Conservation (phyloP, 2,113 vertebrate genomes). For the Natator depressus region DNA sequence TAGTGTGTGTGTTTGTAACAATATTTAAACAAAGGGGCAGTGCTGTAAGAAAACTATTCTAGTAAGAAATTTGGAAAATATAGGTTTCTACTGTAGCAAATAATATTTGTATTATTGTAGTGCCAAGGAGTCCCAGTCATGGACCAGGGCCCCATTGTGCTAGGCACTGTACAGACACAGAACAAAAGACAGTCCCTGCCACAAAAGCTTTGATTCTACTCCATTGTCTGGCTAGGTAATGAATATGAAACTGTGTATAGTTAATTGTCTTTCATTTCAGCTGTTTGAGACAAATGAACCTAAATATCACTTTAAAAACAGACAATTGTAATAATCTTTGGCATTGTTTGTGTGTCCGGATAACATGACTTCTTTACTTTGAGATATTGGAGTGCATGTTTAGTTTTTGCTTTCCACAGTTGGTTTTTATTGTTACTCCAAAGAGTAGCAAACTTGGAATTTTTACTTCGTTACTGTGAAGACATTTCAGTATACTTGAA, state of each 20-base stretch:
- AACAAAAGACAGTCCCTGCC: not conserved
- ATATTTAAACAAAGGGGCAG: not conserved
- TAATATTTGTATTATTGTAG: rapidly evolving
- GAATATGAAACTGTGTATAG: not conserved
- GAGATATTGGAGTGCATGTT: not conserved
- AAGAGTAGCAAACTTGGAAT: not conserved
- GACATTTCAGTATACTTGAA: rapidly evolving
- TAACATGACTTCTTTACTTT: not conserved
- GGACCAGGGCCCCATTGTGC: not conserved
- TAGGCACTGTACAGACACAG: not conserved
- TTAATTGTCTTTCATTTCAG: not conserved
- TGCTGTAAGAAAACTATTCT: not conserved
- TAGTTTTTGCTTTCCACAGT: not conserved
- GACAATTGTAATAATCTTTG: not conserved
- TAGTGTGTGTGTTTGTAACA: not conserved
- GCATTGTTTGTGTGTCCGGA: not conserved
- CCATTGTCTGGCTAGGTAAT: not conserved
- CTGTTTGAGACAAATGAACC: not conserved
- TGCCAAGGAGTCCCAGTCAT: not conserved
- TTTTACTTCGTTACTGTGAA: not conserved
- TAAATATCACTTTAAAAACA: not conserved
- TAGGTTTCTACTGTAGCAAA: not conserved
- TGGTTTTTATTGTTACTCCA: not conserved
- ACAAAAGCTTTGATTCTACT: not conserved
- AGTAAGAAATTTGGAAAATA: not conserved